Evolutionary conservation across 1,140 invertebrate genomes (phyloP), one percentile per base, ranked within the genome.

Genomic region (Trialeurodes vaporariorum): DNA sequence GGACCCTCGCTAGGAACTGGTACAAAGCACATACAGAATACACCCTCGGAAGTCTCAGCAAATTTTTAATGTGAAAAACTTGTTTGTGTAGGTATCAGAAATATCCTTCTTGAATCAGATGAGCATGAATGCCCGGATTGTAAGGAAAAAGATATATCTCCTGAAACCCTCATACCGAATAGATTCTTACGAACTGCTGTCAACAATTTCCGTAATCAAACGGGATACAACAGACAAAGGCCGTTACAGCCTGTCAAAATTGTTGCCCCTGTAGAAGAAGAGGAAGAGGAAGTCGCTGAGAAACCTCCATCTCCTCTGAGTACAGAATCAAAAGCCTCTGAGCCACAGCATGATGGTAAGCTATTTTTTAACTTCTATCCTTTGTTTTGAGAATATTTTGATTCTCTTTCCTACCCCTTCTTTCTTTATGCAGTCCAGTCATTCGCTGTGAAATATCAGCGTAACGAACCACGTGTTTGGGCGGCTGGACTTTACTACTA

Each of bases 61-160:
- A n/a, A n/a, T n/a, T 66, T 66, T 63, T 67, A 59, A 9, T 26
- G 23, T 67, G 65, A 67, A 64, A 58, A 21, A 71, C 5, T 68
- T 72, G 59, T 76, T 74, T 72, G 74, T 74, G 22, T 68, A 94
- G 92, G 92, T 83, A 92, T 98, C 64, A 84, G 94, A 67, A 90
- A 87, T 67, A 86, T 87, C 65, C 79, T 98, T 22, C 75, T 96
- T 59, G 95, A 98, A 75, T 94, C 93, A 0, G 94, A 97, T 74
- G 91, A 96, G 67, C 91, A 95, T 71, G 89, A 94, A 75, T 98
- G 96, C 80, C 95, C 95, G 11, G 88, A 91, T 74, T 98, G 96
- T 78, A 86, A 91, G 59, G 91, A 96, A 76, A 92, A 90, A 73
- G 92, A 93, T 75, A 90, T 96, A 64, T 93, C 92, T 0, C 94